These are phyloP conservation scores for Macaria notata DNA, from an alignment of 2,888 invertebrate species.

Conservation along the genomic window DNA sequence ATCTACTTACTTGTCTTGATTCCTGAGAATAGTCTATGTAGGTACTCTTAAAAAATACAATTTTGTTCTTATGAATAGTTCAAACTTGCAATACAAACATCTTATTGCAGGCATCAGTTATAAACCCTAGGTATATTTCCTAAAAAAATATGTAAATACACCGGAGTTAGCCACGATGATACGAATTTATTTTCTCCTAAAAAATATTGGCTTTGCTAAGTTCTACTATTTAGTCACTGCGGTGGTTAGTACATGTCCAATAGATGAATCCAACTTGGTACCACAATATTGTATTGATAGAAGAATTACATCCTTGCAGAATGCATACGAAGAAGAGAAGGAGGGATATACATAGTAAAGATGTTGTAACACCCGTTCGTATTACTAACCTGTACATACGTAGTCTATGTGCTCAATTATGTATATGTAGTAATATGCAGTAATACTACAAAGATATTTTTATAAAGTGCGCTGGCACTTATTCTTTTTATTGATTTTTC, in stretches of 20 bases:
- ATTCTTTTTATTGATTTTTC: no score
- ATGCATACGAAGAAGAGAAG: constrained; percentile 71
- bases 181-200: no score
- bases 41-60: background rate
- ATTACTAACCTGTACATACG: constrained; percentile 46
- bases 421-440: constrained; percentile 1
- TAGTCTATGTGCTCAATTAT: constrained; percentile 14
- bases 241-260: constrained; percentile 15
- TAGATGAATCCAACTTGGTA: constrained; percentile 35
- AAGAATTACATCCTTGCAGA: constrained; percentile 78
- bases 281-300: constrained; percentile 54
- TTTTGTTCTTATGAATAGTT: no score
- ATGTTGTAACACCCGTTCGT: constrained; percentile 54
- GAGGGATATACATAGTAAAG: constrained; percentile 70
- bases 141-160: no score
- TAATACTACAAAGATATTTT: background rate
- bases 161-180: no score
- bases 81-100: no score
- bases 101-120: no score
- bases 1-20: no score
- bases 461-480: background rate
- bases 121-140: no score
- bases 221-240: constrained; percentile 15
- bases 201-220: no score
- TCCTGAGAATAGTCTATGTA: no score